Percentiles rank a stretch among this genome's conserved stretches.
Conservation (phyloP, 2,888 invertebrate genomes). For the Caenorhabditis sp. region DNA sequence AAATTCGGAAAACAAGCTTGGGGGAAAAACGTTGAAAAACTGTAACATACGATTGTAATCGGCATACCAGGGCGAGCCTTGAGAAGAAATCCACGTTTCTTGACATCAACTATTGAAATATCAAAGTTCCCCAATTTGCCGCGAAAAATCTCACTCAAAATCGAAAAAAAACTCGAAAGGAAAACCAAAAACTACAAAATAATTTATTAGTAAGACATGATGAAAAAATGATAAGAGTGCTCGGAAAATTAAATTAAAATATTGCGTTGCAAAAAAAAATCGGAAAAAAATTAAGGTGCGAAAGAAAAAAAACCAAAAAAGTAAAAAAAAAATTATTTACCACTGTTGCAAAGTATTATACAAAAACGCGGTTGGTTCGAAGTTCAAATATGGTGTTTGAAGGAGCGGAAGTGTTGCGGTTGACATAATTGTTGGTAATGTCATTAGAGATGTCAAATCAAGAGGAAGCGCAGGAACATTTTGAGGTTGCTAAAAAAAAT, state of each 20-base stretch:
- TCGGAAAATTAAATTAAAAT: constrained; percentile 7
- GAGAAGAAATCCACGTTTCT: no score
- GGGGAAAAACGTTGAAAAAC: no score
- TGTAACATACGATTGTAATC: no score
- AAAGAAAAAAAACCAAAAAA: neutral
- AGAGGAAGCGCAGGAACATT: constrained; percentile 10
- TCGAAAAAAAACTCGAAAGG: neutral
- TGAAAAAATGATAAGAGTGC: constrained; percentile 3
- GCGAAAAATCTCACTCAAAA: neutral
- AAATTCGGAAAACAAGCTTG: no score
- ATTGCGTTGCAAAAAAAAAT: neutral
- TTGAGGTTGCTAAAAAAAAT: neutral
- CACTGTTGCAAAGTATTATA: constrained; percentile 39
- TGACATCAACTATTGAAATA: no score
- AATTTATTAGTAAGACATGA: neutral
- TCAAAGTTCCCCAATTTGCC: no score
- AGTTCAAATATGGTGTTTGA: constrained; percentile 34
- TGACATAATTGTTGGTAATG: constrained; percentile 19
- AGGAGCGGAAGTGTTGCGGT: constrained; percentile 23
- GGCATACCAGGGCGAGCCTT: no score
- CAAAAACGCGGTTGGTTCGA: constrained; percentile 32
- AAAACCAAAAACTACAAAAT: neutral
- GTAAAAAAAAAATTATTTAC: constrained; percentile 8
- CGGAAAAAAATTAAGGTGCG: neutral
- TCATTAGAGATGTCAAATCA: constrained; percentile 33